Conservation (phyloP, 2,888 invertebrate species). For the Dynastes grantii region DNA sequence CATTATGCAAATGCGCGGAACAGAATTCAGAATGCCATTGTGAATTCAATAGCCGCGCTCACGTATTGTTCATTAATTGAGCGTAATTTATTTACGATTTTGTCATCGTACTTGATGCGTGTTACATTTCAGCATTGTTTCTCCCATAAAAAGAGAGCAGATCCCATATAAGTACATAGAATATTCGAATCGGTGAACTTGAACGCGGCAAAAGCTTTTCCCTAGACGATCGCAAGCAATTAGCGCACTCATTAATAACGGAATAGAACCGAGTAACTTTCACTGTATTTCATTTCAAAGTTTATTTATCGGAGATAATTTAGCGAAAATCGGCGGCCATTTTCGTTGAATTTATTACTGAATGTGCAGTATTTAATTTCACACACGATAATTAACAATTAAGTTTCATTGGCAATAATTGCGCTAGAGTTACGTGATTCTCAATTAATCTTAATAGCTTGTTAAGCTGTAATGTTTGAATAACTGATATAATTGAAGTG, state of each 20-base stretch:
- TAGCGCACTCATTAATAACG: slow-evolving; percentile 13
- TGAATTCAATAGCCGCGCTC: slow-evolving; percentile 34
- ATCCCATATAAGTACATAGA: neutral
- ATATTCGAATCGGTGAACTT: slow-evolving; percentile 24
- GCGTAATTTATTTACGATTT: slow-evolving; percentile 38
- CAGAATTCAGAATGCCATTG: slow-evolving; percentile 41
- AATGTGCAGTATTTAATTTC: slow-evolving; percentile 17
- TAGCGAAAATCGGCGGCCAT: neutral
- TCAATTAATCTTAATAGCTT: slow-evolving; percentile 5
- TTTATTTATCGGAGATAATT: neutral
- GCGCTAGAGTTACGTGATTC: neutral
- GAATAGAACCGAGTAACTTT: slow-evolving; percentile 18
- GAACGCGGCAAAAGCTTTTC: slow-evolving; percentile 14
- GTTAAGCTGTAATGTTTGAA: no score
- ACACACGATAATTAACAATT: slow-evolving; percentile 13
- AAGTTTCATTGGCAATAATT: slow-evolving; percentile 1
- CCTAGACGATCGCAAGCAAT: slow-evolving; percentile 14
- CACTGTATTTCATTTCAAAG: slow-evolving; percentile 29
- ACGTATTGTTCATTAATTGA: slow-evolving; percentile 40
- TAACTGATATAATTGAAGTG: no score
- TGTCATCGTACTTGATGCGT: slow-evolving; percentile 25
- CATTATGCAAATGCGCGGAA: slow-evolving; percentile 41
- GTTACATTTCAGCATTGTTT: slow-evolving; percentile 36
- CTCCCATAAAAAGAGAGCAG: slow-evolving; percentile 16
- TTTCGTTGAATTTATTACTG: slow-evolving; percentile 1